These are phyloP conservation scores for Centropyge bicolor DNA, from an alignment of 2,797 vertebrate species.

Conservation along the genomic window DNA sequence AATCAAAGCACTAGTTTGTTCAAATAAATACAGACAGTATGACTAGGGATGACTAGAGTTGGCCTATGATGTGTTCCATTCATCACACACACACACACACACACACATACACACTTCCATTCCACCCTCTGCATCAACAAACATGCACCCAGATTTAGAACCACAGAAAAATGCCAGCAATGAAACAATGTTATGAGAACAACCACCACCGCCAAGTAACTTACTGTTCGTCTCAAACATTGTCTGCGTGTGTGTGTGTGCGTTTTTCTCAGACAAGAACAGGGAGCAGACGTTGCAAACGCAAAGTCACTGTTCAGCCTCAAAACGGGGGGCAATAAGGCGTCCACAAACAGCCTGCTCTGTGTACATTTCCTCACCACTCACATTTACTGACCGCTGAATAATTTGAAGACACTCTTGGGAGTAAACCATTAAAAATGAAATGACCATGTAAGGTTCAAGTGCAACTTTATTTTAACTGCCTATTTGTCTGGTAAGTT, in stretches of 20 bases:
- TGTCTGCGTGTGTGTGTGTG: conserved; percentile 9
- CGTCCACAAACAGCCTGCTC: conserved; percentile 58
- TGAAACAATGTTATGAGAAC: conserved; percentile 79
- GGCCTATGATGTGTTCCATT: conserved; percentile 47
- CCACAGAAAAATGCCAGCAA: conserved; percentile 78
- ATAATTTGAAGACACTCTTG: conserved; percentile 70
- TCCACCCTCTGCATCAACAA: conserved; percentile 78
- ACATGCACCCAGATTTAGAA: conserved; percentile 77
- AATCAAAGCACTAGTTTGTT: conserved; percentile 61
- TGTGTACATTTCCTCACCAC: conserved; percentile 65
- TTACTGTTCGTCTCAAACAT: conserved; percentile 38
- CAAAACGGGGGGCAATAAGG: conserved; percentile 39
- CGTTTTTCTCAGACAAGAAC: conserved; percentile 44
- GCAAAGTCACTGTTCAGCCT: conserved; percentile 64
- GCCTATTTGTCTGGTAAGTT: conserved; percentile 74
- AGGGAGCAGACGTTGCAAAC: conserved; percentile 40
- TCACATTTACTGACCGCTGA: conserved; percentile 72
- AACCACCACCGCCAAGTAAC: conserved; percentile 61
- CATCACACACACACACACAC: conserved; percentile 28
- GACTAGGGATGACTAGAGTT: conserved; percentile 53
- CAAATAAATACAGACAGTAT: conserved; percentile 68
- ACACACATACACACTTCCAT: conserved; percentile 47
- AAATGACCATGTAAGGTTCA: conserved; percentile 74
- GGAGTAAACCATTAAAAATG: conserved; percentile 69
- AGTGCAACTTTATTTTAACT: conserved; percentile 73